phyloP scores from a whole-genome alignment of 1,140 invertebrate genomes.

The Anoplophora glabripennis region DNA sequence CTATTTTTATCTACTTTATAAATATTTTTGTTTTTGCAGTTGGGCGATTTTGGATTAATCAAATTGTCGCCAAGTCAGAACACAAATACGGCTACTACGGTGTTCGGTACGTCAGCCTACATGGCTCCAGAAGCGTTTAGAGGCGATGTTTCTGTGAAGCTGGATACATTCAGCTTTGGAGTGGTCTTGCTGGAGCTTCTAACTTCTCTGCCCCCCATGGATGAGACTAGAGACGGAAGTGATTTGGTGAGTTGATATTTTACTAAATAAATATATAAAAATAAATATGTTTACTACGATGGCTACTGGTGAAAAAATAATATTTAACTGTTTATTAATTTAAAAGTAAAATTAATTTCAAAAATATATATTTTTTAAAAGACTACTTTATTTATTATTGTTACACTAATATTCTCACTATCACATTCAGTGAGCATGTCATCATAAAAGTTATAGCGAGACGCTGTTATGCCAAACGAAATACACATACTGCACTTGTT shows the following conservation, averaged over 20 bases:
- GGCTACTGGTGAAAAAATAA: neutral
- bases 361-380: neutral
- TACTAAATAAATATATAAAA: no score
- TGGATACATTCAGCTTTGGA: conserved; percentile 76
- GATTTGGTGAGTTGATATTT: conserved; percentile 51
- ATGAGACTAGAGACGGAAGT: conserved; percentile 53
- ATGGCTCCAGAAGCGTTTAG: conserved; percentile 70
- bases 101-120: conserved; percentile 70
- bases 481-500: no score
- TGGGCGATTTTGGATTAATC: conserved; percentile 73
- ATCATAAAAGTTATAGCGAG: no score
- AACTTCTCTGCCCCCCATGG: conserved; percentile 62
- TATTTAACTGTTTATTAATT: neutral
- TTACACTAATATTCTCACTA: no score
- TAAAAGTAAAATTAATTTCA: neutral
- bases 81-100: conserved; percentile 52
- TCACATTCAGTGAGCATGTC: no score
- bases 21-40: conserved; percentile 48
- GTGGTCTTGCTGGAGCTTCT: conserved; percentile 71
- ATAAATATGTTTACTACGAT: neutral
- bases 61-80: conserved; percentile 54
- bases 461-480: no score
- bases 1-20: neutral
- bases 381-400: no score
- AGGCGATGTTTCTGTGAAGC: conserved; percentile 69